phyloP scores from a whole-genome alignment of 2,797 vertebrate species.

The Schizopygopsis malacanthus region DNA sequence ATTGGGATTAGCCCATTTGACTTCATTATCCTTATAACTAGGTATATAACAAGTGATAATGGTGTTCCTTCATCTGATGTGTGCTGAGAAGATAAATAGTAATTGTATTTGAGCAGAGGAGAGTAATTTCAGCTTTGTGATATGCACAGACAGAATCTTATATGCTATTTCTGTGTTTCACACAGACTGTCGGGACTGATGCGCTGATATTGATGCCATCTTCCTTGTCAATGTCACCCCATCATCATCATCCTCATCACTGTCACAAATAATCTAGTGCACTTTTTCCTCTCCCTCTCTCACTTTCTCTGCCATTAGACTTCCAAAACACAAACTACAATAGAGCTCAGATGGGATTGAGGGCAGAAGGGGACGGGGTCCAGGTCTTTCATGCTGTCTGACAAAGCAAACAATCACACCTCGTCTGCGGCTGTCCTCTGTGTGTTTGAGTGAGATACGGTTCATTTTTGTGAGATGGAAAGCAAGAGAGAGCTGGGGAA shows the following conservation, averaged over 20 bases:
- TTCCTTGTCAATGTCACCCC: conserved; percentile 27
- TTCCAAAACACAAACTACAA: conserved; percentile 50
- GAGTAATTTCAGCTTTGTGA: conserved; percentile 25
- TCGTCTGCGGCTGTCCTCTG: conserved; percentile 35
- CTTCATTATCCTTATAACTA: conserved; percentile 41
- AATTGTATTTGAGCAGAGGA: background rate
- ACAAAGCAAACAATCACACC: conserved; percentile 52
- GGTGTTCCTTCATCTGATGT: conserved; percentile 7
- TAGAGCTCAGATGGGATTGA: conserved; percentile 49
- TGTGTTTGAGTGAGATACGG: conserved; percentile 41
- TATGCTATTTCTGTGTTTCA: conserved; percentile 15
- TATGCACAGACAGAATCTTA: conserved; percentile 10
- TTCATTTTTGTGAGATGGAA: conserved; percentile 19
- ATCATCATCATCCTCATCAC: conserved; percentile 36
- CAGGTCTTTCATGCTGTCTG: conserved; percentile 48
- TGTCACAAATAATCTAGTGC: conserved; percentile 34
- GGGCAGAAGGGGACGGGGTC: conserved; percentile 36
- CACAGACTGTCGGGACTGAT: conserved; percentile 6
- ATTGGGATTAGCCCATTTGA: conserved; percentile 31
- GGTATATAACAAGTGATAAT: conserved; percentile 20
- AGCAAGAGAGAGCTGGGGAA: conserved; percentile 13
- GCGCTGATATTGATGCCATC: conserved; percentile 17
- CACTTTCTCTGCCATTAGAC: conserved; percentile 51
- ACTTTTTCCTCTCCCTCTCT: conserved; percentile 25
- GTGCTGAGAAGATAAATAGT: conserved; percentile 11